These are phyloP conservation scores for Cryptus armator DNA, from an alignment of 2,888 invertebrate species.

Conservation along the genomic window DNA sequence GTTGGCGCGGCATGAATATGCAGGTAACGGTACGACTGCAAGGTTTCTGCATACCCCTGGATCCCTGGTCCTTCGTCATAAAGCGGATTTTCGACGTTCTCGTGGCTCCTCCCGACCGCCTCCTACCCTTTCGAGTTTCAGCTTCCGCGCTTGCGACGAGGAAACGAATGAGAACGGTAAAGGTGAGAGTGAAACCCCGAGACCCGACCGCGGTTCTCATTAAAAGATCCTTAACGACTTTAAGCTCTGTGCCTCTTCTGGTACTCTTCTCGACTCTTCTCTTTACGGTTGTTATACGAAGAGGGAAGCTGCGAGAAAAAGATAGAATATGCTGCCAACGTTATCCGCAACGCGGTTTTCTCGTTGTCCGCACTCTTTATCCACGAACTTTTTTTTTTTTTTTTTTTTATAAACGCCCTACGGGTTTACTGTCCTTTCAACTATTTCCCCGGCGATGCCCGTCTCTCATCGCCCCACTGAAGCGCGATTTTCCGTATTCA, in stretches of 20 bases:
- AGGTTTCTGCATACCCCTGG: neutral
- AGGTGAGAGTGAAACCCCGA: conserved; percentile 35
- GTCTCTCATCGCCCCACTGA: neutral
- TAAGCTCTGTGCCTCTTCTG: conserved; percentile 47
- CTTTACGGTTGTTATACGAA: conserved; percentile 15
- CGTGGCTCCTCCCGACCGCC: neutral
- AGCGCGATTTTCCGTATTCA: conserved; percentile 3
- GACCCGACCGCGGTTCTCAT: conserved; percentile 64
- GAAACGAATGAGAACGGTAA: neutral
- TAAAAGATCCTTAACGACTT: conserved; percentile 72
- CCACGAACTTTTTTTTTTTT: neutral
- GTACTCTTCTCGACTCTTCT: neutral
- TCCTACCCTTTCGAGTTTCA: conserved; percentile 6
- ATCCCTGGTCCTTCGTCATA: conserved; percentile 18
- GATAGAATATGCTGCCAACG: conserved; percentile 14
- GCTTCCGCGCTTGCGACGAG: no score
- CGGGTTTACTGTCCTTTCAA: conserved; percentile 25
- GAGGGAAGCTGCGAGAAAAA: conserved; percentile 13
- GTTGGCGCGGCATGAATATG: conserved; percentile 71
- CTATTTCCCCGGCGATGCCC: conserved; percentile 6
- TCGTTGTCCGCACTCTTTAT: conserved; percentile 10
- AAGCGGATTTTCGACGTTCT: neutral
- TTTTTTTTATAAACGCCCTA: conserved; percentile 13
- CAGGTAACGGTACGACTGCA: conserved; percentile 53
- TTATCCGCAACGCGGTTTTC: conserved; percentile 36